Evolutionary conservation across 2,888 invertebrate species (phyloP), one percentile per base, ranked within the genome.

Genomic region (Platycheirus albimanus): DNA sequence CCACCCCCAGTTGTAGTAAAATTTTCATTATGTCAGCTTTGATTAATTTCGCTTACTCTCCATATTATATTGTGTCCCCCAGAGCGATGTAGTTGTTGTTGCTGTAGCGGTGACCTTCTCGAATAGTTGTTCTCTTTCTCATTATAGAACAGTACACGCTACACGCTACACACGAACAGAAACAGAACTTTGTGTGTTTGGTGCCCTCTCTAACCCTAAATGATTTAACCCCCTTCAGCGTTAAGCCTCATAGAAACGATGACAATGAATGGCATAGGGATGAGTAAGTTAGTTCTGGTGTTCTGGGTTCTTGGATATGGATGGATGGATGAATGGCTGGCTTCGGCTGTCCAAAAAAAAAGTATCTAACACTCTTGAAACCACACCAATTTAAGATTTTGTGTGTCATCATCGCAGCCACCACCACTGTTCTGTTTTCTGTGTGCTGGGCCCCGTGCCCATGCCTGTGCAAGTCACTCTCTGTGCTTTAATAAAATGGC

Each of bases 1-100:
- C 19, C 58, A 5, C 47, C 19, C 13, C 5, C 30, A 24, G 72
- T n/a, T n/a, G n/a, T n/a, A n/a, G n/a, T 69, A 56, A 36, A 69
- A 69, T 78, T 78, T 83, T 63, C 72, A 83, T 61, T 72, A 78
- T 78, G 83, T 74, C 78, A 83, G 72, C 83, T 78, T 83, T 78
- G 83, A 83, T 83, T 78, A 74, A 83, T 83, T n/a, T 69, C 72
- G 72, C 74, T 69, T 64, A 58, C 71, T 81, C 47, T 33, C 56
- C 33, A 38, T 30, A 41, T 19, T 52, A 47, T 24, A 63, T 19
- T 54, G 36, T 30, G 15, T 6, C 47, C n/a, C 24, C 69, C 43
- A 38, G 6, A n/a, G 11, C 10, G 1, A 41, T 43, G 7, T 10
- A 28, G 58, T 58, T 41, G 38, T 58, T 58, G 38, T 36, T 36